Conservation (phyloP, 1,140 invertebrate genomes). For the roundworm (Caenorhabditis elegans) region DNA sequence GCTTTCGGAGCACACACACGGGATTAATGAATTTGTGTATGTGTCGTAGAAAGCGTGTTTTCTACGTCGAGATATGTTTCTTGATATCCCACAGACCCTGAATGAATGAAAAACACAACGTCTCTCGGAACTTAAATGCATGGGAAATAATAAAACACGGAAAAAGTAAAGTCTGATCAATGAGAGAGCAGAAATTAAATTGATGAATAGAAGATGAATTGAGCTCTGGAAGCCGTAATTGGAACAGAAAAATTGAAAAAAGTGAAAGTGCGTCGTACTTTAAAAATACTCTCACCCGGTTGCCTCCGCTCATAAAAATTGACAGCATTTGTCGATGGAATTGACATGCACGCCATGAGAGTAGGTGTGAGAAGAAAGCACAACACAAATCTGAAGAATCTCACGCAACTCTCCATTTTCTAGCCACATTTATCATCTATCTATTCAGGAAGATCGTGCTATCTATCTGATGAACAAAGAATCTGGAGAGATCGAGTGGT, state of each 20-base stretch:
- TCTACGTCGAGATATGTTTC: slow-evolving; percentile 18
- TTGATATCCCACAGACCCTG: not conserved
- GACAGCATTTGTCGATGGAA: not conserved
- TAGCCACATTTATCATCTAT: not conserved
- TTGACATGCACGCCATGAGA: slow-evolving; percentile 12
- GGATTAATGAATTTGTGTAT: slow-evolving; percentile 25
- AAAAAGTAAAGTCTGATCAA: not conserved
- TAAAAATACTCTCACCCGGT: not conserved
- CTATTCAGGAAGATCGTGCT: not conserved
- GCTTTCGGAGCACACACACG: not conserved
- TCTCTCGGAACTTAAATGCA: not conserved
- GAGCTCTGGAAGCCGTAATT: not conserved
- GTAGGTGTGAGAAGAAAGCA: slow-evolving; percentile 10
- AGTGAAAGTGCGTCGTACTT: not conserved
- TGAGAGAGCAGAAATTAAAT: not conserved
- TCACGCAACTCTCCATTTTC: not conserved
- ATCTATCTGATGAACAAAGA: not conserved
- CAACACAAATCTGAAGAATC: not conserved
- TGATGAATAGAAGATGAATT: not conserved
- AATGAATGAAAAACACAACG: not conserved
- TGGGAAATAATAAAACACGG: not conserved
- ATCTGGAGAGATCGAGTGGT: not conserved
- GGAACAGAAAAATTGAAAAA: not conserved
- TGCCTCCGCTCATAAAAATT: not conserved
- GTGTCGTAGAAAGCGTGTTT: not conserved